Evolutionary conservation across 2,113 vertebrate genomes (phyloP), one percentile per base, ranked within the genome.

Genomic region (Isichthys henryi): DNA sequence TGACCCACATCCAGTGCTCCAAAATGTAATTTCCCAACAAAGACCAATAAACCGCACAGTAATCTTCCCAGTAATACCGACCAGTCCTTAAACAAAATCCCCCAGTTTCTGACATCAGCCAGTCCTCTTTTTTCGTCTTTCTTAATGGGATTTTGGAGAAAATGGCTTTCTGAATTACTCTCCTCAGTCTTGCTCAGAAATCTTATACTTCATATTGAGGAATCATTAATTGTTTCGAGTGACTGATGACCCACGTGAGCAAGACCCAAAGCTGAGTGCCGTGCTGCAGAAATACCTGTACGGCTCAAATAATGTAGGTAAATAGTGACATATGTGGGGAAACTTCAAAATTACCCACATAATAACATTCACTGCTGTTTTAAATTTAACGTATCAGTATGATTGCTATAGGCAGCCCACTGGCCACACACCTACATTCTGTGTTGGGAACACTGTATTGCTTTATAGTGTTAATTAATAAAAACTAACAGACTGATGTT

Each of bases 111-210:
- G 94, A 95, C 95, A 94, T 94, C 92, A 94, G 93, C 92, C 93
- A 92, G 91, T 94, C 92, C 93, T 88, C 88, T 89, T 43, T 86
- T 90, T 91, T 89, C 87, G 43, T 80, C 35, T 39, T 90, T 92
- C 95, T 94, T 96, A 96, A 96, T 96, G 95, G 95, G 95, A 96
- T 96, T 96, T 96, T 93, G 95, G 94, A 93, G 94, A 95, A 96
- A 96, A 96, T 96, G 95, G 94, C 94, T 96, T 94, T 95, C 94
- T 94, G 95, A 95, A 96, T 95, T 93, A 92, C 93, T 94, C 91
- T 94, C 94, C 94, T 96, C 92, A 90, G 93, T 96, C 95, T 96
- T 95, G 93, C 94, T 95, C 93, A 95, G 94, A 93, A 94, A 94
- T 94, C 93, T 91, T 86, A 39, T 88, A 91, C 90, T 95, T 95